Conservation (phyloP, 2,797 vertebrate genomes). For the Crenuchus spilurus region DNA sequence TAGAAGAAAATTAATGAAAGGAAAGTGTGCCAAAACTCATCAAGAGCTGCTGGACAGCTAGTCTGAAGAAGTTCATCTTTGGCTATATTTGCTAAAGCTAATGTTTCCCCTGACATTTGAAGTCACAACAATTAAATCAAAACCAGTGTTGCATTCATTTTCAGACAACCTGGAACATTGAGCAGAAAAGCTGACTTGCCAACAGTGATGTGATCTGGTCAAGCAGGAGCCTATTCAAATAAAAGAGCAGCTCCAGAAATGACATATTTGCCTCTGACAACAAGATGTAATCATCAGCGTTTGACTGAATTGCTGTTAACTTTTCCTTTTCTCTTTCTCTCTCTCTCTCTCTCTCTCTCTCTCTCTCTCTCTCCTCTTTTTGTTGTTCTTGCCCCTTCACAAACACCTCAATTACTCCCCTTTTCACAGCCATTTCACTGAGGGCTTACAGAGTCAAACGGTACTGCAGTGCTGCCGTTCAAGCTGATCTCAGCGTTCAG, state of each 20-base stretch:
- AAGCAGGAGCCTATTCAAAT: background rate
- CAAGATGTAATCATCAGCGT: background rate
- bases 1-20: too few relatives aligned
- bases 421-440: background rate
- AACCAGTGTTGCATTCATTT: background rate
- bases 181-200: background rate
- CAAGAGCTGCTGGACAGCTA: too few relatives aligned
- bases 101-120: background rate
- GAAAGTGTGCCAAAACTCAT: too few relatives aligned
- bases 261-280: background rate
- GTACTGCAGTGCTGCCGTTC: background rate
- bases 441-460: slow-evolving; percentile 25
- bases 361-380: background rate
- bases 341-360: background rate
- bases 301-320: background rate
- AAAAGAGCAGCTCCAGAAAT: background rate
- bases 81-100: background rate
- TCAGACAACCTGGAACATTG: background rate
- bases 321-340: background rate
- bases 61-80: background rate
- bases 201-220: background rate
- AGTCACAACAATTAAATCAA: background rate
- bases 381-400: slow-evolving; percentile 2
- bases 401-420: slow-evolving; percentile 26
- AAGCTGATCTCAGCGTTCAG: slow-evolving; percentile 33